A percentile compares a stretch with the other conserved stretches of the same genome.
phyloP scores from a whole-genome alignment of 2,888 invertebrate species.

The Drosophila antonietae region DNA sequence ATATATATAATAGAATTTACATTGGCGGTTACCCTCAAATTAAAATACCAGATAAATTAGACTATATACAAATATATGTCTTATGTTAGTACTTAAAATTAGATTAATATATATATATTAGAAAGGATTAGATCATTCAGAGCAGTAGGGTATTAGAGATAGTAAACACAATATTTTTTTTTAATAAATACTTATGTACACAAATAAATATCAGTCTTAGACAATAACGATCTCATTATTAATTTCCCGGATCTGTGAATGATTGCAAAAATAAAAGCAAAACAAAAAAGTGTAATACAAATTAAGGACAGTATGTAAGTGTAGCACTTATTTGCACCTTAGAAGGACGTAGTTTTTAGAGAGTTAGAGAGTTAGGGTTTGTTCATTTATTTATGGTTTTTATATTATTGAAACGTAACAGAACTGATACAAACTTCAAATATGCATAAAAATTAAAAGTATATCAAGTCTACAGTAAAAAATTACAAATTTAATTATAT shows the following conservation, averaged over 20 bases:
- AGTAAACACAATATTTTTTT: neutral
- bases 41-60: slow-evolving; percentile 1
- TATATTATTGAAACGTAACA: slow-evolving; percentile 13
- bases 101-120: neutral
- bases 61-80: neutral
- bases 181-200: neutral
- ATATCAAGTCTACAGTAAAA: slow-evolving; percentile 52
- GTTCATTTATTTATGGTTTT: slow-evolving; percentile 15
- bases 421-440: slow-evolving; percentile 40
- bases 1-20: neutral
- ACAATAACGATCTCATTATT: neutral
- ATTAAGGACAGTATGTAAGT: slow-evolving; percentile 6
- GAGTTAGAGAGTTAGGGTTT: slow-evolving; percentile 1
- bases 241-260: slow-evolving; percentile 16
- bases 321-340: slow-evolving; percentile 12
- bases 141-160: neutral
- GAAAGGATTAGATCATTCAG: neutral
- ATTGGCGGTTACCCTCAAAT: neutral
- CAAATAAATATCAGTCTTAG: neutral
- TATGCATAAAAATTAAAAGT: slow-evolving; percentile 51
- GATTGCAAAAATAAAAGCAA: slow-evolving; percentile 3
- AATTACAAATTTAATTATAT: slow-evolving; percentile 30
- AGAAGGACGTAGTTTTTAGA: slow-evolving; percentile 6
- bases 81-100: slow-evolving; percentile 4
- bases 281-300: slow-evolving; percentile 5